Evolutionary conservation across 2,797 vertebrate genomes (phyloP).

Genomic region (Hippoglossus hippoglossus): DNA sequence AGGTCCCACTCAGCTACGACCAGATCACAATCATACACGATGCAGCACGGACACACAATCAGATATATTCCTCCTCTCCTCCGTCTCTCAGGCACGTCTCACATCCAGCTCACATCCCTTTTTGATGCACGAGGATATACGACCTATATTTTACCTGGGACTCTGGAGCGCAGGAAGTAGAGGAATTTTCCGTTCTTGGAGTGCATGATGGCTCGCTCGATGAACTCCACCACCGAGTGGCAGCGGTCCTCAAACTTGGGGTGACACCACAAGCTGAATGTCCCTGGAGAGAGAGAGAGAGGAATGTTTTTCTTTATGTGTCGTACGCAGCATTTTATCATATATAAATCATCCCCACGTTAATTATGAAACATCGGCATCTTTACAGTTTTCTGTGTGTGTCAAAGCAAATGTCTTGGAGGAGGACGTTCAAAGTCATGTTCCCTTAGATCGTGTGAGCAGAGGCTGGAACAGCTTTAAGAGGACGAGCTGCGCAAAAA

Average conservation of each 20-base stretch:
- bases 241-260: conserved; percentile 94
- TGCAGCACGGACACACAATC: conserved; percentile 15
- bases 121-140: conserved; percentile 36
- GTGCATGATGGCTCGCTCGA: conserved; percentile 97
- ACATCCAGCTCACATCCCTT: conserved; percentile 37
- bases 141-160: conserved; percentile 87
- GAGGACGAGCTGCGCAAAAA: no score
- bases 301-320: neutral
- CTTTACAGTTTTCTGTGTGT: neutral
- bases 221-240: conserved; percentile 98
- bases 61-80: neutral
- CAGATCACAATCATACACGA: conserved; percentile 30
- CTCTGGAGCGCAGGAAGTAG: conserved; percentile 95
- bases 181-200: conserved; percentile 98
- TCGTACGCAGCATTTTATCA: conserved; percentile 7
- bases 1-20: no score
- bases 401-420: no score
- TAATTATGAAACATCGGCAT: neutral
- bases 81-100: conserved; percentile 3
- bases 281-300: conserved; percentile 50
- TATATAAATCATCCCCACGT: conserved; percentile 8
- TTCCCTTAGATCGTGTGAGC: no score
- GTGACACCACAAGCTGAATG: conserved; percentile 81
- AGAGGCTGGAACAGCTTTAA: no score
- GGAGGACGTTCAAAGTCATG: neutral